Percentiles rank a stretch among this genome's conserved stretches.
These are phyloP conservation scores for Actinia tenebrosa DNA, from an alignment of 64 coral and sea anemone genomes.

Conservation along the genomic window DNA sequence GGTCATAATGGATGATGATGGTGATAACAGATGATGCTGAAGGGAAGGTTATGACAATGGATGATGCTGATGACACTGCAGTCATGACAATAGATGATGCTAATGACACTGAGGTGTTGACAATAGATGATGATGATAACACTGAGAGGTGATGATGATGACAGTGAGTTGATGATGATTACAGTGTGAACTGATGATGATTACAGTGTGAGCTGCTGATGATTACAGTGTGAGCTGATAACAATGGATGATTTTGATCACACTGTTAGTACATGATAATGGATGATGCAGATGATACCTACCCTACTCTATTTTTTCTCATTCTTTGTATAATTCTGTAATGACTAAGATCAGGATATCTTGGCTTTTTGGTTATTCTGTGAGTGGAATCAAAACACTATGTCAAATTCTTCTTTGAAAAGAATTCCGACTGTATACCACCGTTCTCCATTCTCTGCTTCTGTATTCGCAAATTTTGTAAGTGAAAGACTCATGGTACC, in stretches of 20 bases:
- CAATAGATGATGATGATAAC: neutral
- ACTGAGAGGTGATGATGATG: neutral
- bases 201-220: neutral
- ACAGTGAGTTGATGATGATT: neutral
- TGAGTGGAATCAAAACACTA: neutral
- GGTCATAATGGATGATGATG: neutral
- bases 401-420: neutral
- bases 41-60: neutral
- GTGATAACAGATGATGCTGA: neutral
- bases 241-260: neutral
- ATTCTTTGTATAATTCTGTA: conserved; percentile 86
- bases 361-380: conserved; percentile 73
- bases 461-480: too few species aligned
- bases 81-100: neutral
- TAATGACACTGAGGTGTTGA: neutral
- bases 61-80: neutral
- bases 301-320: conserved; percentile 71
- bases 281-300: neutral
- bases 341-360: conserved; percentile 90
- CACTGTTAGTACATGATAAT: neutral
- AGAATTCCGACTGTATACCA: neutral
- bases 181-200: neutral
- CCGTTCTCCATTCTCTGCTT: neutral
- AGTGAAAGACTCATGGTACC: neutral
- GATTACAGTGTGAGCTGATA: neutral